A percentile compares a stretch with the other conserved stretches of the same genome.
Conservation (phyloP, 2,797 vertebrate genomes). For the Catharus ustulatus region DNA sequence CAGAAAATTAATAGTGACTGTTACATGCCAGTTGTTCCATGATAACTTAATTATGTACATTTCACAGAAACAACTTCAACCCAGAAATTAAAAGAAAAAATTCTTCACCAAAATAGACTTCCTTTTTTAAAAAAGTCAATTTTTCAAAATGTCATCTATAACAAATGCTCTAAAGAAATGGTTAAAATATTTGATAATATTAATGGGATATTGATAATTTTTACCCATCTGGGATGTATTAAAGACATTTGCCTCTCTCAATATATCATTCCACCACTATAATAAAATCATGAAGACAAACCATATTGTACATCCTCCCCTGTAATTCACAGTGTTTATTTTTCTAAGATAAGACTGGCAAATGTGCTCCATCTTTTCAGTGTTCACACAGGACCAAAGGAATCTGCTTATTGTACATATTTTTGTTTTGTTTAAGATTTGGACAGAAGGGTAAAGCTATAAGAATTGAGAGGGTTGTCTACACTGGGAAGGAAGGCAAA, state of each 20-base stretch:
- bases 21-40: constrained; percentile 30
- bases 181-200: constrained; percentile 27
- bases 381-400: background rate
- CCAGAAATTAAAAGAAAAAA: background rate
- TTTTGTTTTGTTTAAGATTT: constrained; percentile 84
- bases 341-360: constrained; percentile 44
- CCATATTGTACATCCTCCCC: background rate
- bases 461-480: constrained; percentile 95
- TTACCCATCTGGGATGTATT: background rate
- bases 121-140: background rate
- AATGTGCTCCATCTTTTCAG: constrained; percentile 28
- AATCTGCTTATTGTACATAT: constrained; percentile 54
- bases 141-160: constrained; percentile 20
- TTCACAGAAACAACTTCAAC: constrained; percentile 24
- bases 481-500: constrained; percentile 98
- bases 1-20: background rate
- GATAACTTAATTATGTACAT: background rate
- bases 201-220: background rate
- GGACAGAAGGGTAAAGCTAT: constrained; percentile 90
- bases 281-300: constrained; percentile 37
- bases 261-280: background rate
- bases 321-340: constrained; percentile 29
- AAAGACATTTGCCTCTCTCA: constrained; percentile 28
- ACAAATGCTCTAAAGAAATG: background rate
- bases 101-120: background rate